A percentile compares a stretch with the other conserved stretches of the same genome.
These are phyloP conservation scores for Pachliopta kotzebuea DNA, from an alignment of 2,888 invertebrate species.

Conservation along the genomic window DNA sequence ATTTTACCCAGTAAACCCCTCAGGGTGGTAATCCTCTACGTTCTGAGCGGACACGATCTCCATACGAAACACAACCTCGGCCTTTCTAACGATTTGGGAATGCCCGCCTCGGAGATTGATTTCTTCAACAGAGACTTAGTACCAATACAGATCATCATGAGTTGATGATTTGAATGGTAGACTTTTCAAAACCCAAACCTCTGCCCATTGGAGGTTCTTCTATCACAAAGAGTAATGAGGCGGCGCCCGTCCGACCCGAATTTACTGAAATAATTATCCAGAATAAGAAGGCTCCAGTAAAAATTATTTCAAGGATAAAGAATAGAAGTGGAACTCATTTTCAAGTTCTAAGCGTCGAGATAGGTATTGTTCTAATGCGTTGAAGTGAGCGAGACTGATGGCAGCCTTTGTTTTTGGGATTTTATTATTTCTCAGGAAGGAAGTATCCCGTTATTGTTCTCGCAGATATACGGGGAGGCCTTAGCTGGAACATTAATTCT, in stretches of 20 bases:
- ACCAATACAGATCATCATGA: too few species aligned
- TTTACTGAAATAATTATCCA: slow-evolving; percentile 13
- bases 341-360: slow-evolving; percentile 23
- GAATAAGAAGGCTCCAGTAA: slow-evolving; percentile 9
- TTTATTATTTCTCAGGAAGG: slow-evolving; percentile 26
- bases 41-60: too few species aligned
- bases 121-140: too few species aligned
- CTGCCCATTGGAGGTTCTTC: neutral
- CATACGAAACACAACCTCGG: too few species aligned
- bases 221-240: neutral
- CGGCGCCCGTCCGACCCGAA: neutral
- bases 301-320: slow-evolving; percentile 27
- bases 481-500: slow-evolving; percentile 15
- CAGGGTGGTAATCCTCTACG: too few species aligned
- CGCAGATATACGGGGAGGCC: slow-evolving; percentile 14
- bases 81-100: too few species aligned
- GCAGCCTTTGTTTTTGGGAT: slow-evolving; percentile 27
- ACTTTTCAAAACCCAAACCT: neutral
- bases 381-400: slow-evolving; percentile 27
- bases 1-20: too few species aligned
- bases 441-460: slow-evolving; percentile 21
- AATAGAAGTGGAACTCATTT: slow-evolving; percentile 23
- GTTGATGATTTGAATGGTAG: too few species aligned
- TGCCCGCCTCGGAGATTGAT: too few species aligned
- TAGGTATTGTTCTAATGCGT: slow-evolving; percentile 29